A percentile compares a stretch with the other conserved stretches of the same genome.
These are phyloP conservation scores for Arbacia lixula DNA, from an alignment of 53 echinoderm and acorn worm genomes.

Conservation along the genomic window DNA sequence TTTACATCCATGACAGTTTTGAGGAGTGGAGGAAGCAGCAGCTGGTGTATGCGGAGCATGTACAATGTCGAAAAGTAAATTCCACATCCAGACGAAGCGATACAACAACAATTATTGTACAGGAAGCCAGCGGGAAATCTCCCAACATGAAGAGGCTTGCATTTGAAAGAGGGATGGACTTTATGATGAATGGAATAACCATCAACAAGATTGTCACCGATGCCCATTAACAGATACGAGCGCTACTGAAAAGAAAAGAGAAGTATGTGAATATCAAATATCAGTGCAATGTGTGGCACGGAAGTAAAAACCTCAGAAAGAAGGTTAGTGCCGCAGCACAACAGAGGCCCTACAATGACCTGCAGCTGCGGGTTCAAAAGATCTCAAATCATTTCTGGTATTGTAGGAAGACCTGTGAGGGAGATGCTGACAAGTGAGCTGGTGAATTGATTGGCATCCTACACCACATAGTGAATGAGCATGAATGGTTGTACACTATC, in stretches of 20 bases:
- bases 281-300: slow-evolving; percentile 9
- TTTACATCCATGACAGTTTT: too few relatives aligned
- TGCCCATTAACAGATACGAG: not conserved
- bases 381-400: slow-evolving; percentile 4
- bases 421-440: not conserved
- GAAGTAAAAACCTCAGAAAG: not conserved
- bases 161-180: slow-evolving; percentile 3
- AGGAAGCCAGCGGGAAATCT: slow-evolving; percentile 7
- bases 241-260: not conserved
- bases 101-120: slow-evolving; percentile 2
- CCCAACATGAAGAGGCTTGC: slow-evolving; percentile 8
- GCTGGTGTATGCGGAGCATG: too few relatives aligned
- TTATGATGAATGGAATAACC: not conserved
- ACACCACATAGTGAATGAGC: slow-evolving; percentile 10
- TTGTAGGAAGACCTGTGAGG: not conserved
- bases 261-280: not conserved
- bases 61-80: too few relatives aligned
- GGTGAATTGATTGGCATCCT: not conserved
- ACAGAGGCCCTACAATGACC: not conserved
- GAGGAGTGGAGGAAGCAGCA: too few relatives aligned
- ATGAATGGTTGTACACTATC: not conserved
- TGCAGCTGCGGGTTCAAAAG: not conserved
- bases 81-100: too few relatives aligned
- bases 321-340: slow-evolving; percentile 16
- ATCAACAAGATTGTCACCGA: not conserved